Percentiles rank a stretch among this genome's conserved stretches.
Evolutionary conservation across 2,888 invertebrate genomes (phyloP).

Genomic region (Drosophila bunnanda): DNA sequence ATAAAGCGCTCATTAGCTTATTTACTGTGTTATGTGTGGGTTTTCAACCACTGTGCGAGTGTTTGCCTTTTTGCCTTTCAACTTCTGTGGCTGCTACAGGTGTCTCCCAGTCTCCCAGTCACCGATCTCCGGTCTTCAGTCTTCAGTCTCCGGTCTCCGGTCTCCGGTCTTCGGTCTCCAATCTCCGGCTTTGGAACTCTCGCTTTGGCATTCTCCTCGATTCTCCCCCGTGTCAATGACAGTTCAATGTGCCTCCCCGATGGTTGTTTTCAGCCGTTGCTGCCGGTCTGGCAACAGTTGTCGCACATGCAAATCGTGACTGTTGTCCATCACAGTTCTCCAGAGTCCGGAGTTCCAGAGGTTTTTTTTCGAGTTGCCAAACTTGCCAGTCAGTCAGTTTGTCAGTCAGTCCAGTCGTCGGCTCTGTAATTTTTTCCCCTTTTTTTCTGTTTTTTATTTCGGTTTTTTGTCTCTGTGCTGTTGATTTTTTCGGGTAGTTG

Average conservation of each 20-base stretch:
- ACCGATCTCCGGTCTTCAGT: slow-evolving; percentile 21
- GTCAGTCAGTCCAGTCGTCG: slow-evolving; percentile 57
- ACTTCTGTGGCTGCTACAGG: slow-evolving; percentile 65
- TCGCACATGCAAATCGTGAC: slow-evolving; percentile 82
- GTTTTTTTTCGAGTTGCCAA: slow-evolving; percentile 60
- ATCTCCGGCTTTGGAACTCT: slow-evolving; percentile 18
- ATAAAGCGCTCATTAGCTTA: not conserved
- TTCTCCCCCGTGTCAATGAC: slow-evolving; percentile 82
- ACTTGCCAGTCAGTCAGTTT: slow-evolving; percentile 56
- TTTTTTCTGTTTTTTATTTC: slow-evolving; percentile 5
- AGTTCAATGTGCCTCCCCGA: slow-evolving; percentile 81
- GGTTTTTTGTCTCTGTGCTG: slow-evolving; percentile 32
- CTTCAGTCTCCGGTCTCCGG: slow-evolving; percentile 19
- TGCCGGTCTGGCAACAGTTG: slow-evolving; percentile 70
- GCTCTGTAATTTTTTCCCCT: slow-evolving; percentile 30
- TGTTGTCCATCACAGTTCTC: slow-evolving; percentile 74
- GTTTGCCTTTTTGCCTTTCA: slow-evolving; percentile 76
- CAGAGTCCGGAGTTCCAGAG: slow-evolving; percentile 18
- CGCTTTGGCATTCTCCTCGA: slow-evolving; percentile 46
- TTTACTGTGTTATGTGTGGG: slow-evolving; percentile 5
- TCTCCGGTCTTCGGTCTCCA: slow-evolving; percentile 28
- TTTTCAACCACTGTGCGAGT: slow-evolving; percentile 49
- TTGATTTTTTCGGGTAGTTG: slow-evolving; percentile 65
- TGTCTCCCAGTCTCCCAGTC: slow-evolving; percentile 59
- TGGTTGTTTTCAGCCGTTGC: slow-evolving; percentile 50